Percentiles rank a stretch among this genome's conserved stretches.
Evolutionary conservation across 1,140 invertebrate genomes (phyloP).

Genomic region (Venustaconcha ellipsiformis): DNA sequence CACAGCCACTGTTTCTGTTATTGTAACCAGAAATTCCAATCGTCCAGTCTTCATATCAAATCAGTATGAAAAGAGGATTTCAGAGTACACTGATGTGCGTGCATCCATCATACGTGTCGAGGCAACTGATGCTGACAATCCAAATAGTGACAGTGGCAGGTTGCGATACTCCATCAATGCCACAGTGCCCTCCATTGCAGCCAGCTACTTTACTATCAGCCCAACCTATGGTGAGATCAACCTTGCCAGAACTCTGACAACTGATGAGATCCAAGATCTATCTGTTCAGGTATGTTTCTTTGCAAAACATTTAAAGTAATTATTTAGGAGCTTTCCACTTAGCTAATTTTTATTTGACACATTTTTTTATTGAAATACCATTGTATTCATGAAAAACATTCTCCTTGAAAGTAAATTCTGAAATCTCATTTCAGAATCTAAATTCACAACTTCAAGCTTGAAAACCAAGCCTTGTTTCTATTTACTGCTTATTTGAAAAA

Average conservation of each 20-base stretch:
- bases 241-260: neutral
- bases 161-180: slow-evolving; percentile 15
- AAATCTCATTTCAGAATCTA: too few relatives aligned
- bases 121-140: slow-evolving; percentile 22
- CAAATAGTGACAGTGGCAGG: slow-evolving; percentile 14
- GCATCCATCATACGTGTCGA: neutral
- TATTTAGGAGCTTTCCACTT: too few relatives aligned
- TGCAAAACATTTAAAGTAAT: too few relatives aligned
- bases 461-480: too few relatives aligned
- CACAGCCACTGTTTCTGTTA: neutral
- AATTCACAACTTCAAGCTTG: too few relatives aligned
- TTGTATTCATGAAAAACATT: too few relatives aligned
- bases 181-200: slow-evolving; percentile 5
- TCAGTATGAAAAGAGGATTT: slow-evolving; percentile 4
- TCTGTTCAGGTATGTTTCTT: too few relatives aligned
- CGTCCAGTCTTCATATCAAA: slow-evolving; percentile 8
- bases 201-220: slow-evolving; percentile 19
- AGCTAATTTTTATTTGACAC: too few relatives aligned
- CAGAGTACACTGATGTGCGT: slow-evolving; percentile 17
- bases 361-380: too few relatives aligned
- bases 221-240: slow-evolving; percentile 16
- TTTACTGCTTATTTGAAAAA: too few relatives aligned
- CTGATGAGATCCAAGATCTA: too few relatives aligned
- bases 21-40: slow-evolving; percentile 22
- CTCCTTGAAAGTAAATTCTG: too few relatives aligned